Evolutionary conservation across 2,888 invertebrate genomes (phyloP).

Genomic region (Drosophila bunnanda): DNA sequence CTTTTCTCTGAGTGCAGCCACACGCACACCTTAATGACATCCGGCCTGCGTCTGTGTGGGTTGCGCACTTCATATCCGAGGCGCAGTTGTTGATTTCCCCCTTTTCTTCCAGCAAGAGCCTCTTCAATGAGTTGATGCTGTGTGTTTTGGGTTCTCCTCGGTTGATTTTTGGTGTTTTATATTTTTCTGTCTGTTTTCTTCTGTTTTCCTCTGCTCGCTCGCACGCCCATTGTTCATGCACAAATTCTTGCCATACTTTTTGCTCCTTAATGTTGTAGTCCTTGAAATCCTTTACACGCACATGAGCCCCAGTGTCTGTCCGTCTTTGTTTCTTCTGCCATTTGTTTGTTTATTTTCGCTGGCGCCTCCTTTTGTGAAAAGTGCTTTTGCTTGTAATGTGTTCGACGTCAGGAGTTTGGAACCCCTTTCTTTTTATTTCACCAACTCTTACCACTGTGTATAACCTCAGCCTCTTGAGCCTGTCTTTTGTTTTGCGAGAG

Average conservation of each 20-base stretch:
- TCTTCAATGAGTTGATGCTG: conserved; percentile 42
- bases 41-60: conserved; percentile 44
- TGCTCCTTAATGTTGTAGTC: conserved; percentile 73
- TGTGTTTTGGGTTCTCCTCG: conserved; percentile 30
- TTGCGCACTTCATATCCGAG: conserved; percentile 48
- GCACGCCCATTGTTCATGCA: conserved; percentile 71
- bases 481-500: neutral
- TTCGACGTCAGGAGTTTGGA: conserved; percentile 67
- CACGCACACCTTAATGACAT: conserved; percentile 70
- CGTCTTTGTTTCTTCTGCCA: conserved; percentile 71
- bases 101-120: conserved; percentile 28
- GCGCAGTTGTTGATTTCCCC: conserved; percentile 35
- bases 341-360: conserved; percentile 79
- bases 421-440: conserved; percentile 6
- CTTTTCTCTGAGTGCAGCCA: conserved; percentile 47
- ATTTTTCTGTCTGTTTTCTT: conserved; percentile 22
- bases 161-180: conserved; percentile 23
- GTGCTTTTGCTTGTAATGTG: conserved; percentile 81
- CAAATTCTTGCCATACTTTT: conserved; percentile 60
- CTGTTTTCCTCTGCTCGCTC: conserved; percentile 1
- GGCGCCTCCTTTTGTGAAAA: conserved; percentile 81
- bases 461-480: conserved; percentile 22
- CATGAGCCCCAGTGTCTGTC: conserved; percentile 47
- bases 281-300: conserved; percentile 73
- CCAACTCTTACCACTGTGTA: conserved; percentile 14